Evolutionary conservation across 2,888 invertebrate genomes (phyloP).

Genomic region (Noctua janthina): DNA sequence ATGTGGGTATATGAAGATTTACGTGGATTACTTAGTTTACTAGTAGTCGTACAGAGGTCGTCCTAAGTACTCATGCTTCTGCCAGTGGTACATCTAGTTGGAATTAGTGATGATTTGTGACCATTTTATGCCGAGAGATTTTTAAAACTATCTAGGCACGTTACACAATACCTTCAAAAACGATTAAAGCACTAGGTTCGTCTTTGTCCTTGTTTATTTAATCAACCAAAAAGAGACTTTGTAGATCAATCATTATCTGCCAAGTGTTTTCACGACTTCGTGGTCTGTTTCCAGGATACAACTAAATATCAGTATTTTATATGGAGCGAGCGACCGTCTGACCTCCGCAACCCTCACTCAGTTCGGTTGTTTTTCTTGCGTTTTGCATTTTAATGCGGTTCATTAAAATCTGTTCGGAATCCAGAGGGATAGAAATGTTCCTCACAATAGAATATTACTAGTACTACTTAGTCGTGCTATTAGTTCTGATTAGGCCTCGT

Average conservation of each 20-base stretch:
- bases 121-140: slow-evolving; percentile 46
- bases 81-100: slow-evolving; percentile 54
- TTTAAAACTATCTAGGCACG: background rate
- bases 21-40: slow-evolving; percentile 50
- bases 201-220: background rate
- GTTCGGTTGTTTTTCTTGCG: background rate
- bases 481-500: too few species aligned
- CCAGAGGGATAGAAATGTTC: background rate
- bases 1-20: slow-evolving; percentile 47
- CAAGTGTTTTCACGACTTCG: background rate
- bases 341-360: too few species aligned
- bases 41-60: slow-evolving; percentile 47
- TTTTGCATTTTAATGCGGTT: background rate
- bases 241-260: background rate
- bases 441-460: background rate
- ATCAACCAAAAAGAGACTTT: background rate
- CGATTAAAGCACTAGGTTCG: slow-evolving; percentile 5
- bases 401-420: background rate
- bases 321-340: background rate
- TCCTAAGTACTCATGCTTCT: slow-evolving; percentile 60
- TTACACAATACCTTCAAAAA: background rate
- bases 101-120: slow-evolving; percentile 56
- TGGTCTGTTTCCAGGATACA: background rate
- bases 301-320: background rate
- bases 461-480: background rate